Evolutionary conservation across 2,888 invertebrate species (phyloP), one percentile per base, ranked within the genome.

Genomic region (Pasiphila rectangulata): DNA sequence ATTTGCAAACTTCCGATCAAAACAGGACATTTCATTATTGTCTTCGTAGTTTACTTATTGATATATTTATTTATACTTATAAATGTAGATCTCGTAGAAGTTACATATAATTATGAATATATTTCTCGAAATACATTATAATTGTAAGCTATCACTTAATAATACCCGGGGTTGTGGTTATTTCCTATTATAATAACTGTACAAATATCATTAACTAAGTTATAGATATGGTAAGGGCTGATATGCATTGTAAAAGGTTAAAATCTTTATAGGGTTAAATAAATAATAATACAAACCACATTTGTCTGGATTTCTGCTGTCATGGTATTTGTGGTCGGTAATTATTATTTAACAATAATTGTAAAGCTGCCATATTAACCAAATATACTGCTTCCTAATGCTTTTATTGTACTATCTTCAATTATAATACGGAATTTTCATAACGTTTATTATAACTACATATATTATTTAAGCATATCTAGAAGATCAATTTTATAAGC

Each of bases 361-460:
- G 43, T 57, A 35, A 53, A 54, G 65, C 68, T 59, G 72, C 71
- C 44, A 66, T 61, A 69, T 67, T 78, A 76, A 79, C 71, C 61
- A 54, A 57, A 61, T 56, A 66, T 64, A 65, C 64, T 69, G 81
- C 81, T 83, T 81, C 52, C 59, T 76, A 79, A 82, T 72, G 81
- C 83, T 79, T 56, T 51, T 52, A 54, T 72, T 61, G 39, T 52
- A 67, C 59, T 6, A 36, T 25, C 30, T 40, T 37, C 30, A 39
- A 37, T 25, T 35, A 17, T 39, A 37, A 30, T 36, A 13, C 41
- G 4, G 10, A 10, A 20, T 16, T 2, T 35, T 23, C 13, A 7
- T 12, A 12, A 16, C 9, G 15, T 21, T 16, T 16, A 40, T 21
- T 29, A 21, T 42, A 45, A 9, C 53, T 46, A 32, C 9, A 21